A percentile compares a stretch with the other conserved stretches of the same genome.
phyloP scores from a whole-genome alignment of 2,888 invertebrate genomes.

The Antheraea yamamai region DNA sequence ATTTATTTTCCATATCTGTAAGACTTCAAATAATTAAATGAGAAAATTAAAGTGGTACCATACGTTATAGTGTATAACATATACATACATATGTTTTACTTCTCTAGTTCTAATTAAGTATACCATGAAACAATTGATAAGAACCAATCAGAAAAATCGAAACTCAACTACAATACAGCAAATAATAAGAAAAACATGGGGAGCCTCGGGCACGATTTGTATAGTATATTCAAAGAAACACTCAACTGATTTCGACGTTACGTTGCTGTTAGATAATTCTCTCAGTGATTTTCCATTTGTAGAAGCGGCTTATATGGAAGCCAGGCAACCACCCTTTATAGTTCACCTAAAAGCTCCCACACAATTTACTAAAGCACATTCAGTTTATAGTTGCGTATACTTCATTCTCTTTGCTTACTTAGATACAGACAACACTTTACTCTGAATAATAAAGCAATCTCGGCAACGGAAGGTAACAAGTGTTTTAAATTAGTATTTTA shows the following conservation, averaged over 20 bases:
- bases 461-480: constrained; percentile 43
- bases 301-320: constrained; percentile 42
- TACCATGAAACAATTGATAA: background rate
- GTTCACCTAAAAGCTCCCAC: constrained; percentile 58
- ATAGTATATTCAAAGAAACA: constrained; percentile 2
- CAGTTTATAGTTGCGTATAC: constrained; percentile 24
- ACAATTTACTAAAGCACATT: constrained; percentile 45
- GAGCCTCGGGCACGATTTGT: background rate
- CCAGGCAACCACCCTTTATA: constrained; percentile 39
- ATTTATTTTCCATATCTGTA: background rate
- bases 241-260: constrained; percentile 23
- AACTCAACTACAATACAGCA: too few species aligned
- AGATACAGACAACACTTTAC: constrained; percentile 6
- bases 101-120: too few species aligned
- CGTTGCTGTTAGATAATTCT: constrained; percentile 38
- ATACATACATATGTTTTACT: background rate
- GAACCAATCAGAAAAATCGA: background rate
- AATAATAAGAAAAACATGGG: too few species aligned
- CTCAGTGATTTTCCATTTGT: constrained; percentile 29
- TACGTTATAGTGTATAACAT: background rate
- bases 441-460: constrained; percentile 39
- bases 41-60: background rate
- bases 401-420: constrained; percentile 20
- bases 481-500: background rate
- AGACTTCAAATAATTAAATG: background rate